Evolutionary conservation across 2,888 invertebrate species (phyloP).

Genomic region (Dryocosmus kuriphilus): DNA sequence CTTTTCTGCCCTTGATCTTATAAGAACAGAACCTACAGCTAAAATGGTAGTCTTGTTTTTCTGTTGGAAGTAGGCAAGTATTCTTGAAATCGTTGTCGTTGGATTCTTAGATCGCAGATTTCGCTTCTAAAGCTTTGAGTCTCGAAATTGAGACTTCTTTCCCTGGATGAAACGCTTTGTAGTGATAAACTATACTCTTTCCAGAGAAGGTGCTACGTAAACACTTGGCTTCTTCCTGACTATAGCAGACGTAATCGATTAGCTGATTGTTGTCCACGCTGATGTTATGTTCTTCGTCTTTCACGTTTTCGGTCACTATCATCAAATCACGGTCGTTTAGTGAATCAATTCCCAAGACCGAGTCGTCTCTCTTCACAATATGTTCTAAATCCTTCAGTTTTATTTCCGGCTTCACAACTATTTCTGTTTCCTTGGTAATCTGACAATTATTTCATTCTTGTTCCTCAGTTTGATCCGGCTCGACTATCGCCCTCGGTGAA

Average conservation of each 20-base stretch:
- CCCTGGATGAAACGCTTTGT: slow-evolving; percentile 82
- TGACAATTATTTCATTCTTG: background rate
- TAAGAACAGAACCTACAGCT: slow-evolving; percentile 72
- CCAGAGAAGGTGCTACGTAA: slow-evolving; percentile 82
- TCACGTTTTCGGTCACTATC: slow-evolving; percentile 47
- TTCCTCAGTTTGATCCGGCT: slow-evolving; percentile 48
- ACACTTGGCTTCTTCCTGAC: slow-evolving; percentile 79
- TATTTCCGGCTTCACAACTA: slow-evolving; percentile 44
- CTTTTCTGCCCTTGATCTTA: slow-evolving; percentile 57
- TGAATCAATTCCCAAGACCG: slow-evolving; percentile 1
- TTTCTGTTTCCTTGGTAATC: slow-evolving; percentile 7
- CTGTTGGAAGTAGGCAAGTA: background rate
- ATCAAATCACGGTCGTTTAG: slow-evolving; percentile 22
- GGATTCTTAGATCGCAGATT: slow-evolving; percentile 80
- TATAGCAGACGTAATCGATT: slow-evolving; percentile 65
- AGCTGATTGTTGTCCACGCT: slow-evolving; percentile 58
- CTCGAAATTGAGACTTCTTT: slow-evolving; percentile 84
- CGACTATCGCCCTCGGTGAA: slow-evolving; percentile 16
- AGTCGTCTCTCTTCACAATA: slow-evolving; percentile 27
- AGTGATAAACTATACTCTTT: slow-evolving; percentile 83
- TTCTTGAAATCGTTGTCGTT: slow-evolving; percentile 75
- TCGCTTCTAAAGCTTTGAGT: slow-evolving; percentile 79
- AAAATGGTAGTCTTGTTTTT: slow-evolving; percentile 58
- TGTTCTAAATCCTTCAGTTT: background rate
- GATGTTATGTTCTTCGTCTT: slow-evolving; percentile 35